Evolutionary conservation across 2,797 vertebrate genomes (phyloP).

Genomic region (Alca torda): DNA sequence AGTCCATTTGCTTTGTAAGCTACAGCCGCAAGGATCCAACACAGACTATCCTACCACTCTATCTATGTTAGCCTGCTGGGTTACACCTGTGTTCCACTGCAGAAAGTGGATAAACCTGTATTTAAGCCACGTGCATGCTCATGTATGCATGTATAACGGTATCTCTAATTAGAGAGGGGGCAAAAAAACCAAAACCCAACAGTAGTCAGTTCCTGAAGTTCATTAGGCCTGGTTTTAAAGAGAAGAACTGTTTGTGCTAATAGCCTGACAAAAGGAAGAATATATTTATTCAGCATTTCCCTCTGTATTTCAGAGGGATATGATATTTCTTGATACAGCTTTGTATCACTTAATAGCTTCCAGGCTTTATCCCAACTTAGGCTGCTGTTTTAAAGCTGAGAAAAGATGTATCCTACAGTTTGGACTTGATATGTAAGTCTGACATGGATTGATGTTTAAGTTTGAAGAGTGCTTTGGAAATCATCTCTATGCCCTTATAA

Average conservation of each 20-base stretch:
- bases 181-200: background rate
- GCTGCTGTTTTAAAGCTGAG: background rate
- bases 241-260: background rate
- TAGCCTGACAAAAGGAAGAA: background rate
- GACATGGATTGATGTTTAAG: background rate
- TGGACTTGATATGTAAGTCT: background rate
- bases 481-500: background rate
- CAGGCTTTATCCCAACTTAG: background rate
- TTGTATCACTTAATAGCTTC: background rate
- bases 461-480: background rate
- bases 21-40: background rate
- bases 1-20: background rate
- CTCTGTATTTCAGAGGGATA: background rate
- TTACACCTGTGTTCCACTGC: background rate
- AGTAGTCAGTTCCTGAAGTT: background rate
- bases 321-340: background rate
- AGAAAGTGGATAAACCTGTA: background rate
- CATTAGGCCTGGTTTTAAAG: background rate
- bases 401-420: background rate
- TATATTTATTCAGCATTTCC: background rate
- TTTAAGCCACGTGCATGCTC: rapidly evolving
- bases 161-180: background rate
- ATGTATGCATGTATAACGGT: background rate
- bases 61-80: background rate
- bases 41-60: background rate